These are phyloP conservation scores for Notospermus geniculatus DNA, from an alignment of 1,140 invertebrate genomes.

Conservation along the genomic window DNA sequence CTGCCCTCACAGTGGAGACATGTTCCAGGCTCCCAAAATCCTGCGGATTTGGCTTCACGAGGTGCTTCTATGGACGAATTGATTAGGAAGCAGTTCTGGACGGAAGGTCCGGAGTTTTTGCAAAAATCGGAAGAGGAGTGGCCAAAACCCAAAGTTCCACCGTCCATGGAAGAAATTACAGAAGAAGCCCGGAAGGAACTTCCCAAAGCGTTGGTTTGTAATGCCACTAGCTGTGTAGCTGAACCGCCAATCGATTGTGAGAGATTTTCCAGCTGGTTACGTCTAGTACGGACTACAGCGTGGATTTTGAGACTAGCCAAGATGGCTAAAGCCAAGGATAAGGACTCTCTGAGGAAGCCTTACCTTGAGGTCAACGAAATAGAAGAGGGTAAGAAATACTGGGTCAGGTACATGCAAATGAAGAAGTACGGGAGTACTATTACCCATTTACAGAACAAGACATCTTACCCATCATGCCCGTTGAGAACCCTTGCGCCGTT, in stretches of 20 bases:
- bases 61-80: background rate
- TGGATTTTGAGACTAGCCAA: constrained; percentile 16
- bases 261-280: constrained; percentile 12
- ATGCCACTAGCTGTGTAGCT: background rate
- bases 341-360: too few species aligned
- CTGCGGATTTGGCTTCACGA: background rate
- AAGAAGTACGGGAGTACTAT: too few species aligned
- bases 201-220: background rate
- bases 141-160: background rate
- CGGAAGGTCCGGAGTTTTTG: background rate
- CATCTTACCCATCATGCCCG: too few species aligned
- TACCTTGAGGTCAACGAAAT: too few species aligned
- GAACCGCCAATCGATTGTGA: background rate
- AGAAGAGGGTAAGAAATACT: too few species aligned
- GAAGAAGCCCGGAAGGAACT: background rate
- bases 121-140: background rate
- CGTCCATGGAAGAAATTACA: background rate
- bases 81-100: too few species aligned
- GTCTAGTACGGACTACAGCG: constrained; percentile 11
- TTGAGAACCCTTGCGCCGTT: too few species aligned
- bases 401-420: too few species aligned
- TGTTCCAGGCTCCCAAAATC: background rate
- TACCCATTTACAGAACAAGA: too few species aligned
- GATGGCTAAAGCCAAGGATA: too few species aligned
- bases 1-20: background rate